Base-by-base conservation (phyloP, 2,888 invertebrate genomes). In the Chromoteleia sp. region DNA sequence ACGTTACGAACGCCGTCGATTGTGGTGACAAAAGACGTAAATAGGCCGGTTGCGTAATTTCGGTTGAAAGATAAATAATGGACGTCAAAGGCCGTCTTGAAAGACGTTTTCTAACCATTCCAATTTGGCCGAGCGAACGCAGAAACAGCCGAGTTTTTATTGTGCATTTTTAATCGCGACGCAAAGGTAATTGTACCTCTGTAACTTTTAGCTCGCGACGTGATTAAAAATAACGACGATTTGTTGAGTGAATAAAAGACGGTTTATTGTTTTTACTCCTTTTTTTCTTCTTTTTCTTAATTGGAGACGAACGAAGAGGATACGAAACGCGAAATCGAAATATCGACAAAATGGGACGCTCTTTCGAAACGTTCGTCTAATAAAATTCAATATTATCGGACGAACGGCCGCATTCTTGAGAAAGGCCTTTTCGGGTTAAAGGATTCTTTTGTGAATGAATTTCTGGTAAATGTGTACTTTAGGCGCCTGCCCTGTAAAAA, bases 171-270 rank as follows among this genome's bases (percentile, higher is more conserved):
- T n/a, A n/a, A n/a, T n/a, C n/a, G n/a, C n/a, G n/a, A n/a, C n/a
- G 54, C 43, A 14, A 36, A 56, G 54, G 30, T 33, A 36, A 41
- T 67, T 52, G 52, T 36, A 36, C 25, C 14, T 21, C 12, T 56
- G 17, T 33, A 48, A 19, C 48, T 21, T 48, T 48, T 48, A 21
- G 21, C 39, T 17, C 12, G 59, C 50, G 52, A 41, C 41, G 41
- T 54, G 29, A 67, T 67, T 67, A 67, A 67, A 67, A 67, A 67
- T 67, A 67, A 67, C 33, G 67, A 67, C 41, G 39, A 52, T 52
- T 48, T 43, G 63, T 63, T 36, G 17, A 15, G 29, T 50, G 67
- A 67, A 52, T 67, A 52, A 52, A 67, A 52, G 25, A 52, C 52
- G 21, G 30, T 30, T 63, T 52, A 25, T n/a, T n/a, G n/a, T n/a